These are phyloP conservation scores for Forbesichthys agassizii DNA, from an alignment of 2,113 vertebrate species.

Conservation along the genomic window DNA sequence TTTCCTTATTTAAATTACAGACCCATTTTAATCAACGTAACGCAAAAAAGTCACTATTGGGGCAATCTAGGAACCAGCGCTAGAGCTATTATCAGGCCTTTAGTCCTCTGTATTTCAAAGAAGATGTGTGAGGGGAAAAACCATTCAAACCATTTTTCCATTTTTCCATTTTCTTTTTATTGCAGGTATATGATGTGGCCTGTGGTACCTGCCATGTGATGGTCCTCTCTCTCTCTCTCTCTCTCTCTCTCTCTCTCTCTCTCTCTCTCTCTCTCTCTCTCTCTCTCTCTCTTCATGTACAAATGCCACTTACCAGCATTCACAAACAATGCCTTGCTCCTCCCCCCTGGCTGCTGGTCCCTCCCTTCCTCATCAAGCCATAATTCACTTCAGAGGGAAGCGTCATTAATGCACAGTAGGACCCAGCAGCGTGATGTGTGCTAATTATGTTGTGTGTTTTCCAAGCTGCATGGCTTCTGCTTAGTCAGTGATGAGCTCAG, in stretches of 20 bases:
- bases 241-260: not conserved
- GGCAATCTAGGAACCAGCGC: not conserved
- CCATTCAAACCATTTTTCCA: not conserved
- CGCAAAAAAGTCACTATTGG: not conserved
- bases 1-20: not conserved
- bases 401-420: constrained; percentile 77
- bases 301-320: not conserved
- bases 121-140: not conserved
- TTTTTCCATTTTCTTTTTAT: not conserved
- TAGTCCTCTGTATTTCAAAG: not conserved
- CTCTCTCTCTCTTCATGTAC: not conserved
- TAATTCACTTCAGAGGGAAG: constrained; percentile 73
- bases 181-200: constrained; percentile 64
- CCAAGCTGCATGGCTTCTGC: constrained; percentile 75
- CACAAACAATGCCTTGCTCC: constrained; percentile 46
- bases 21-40: not conserved
- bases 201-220: constrained; percentile 59
- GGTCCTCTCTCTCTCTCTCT: constrained; percentile 35
- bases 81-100: not conserved
- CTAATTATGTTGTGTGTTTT: constrained; percentile 79
- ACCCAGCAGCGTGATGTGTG: constrained; percentile 72
- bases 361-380: constrained; percentile 68
- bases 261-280: not conserved
- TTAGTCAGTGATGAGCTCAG: constrained; percentile 73
- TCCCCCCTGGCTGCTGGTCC: constrained; percentile 17